Evolutionary conservation across 2,113 vertebrate genomes (phyloP).

Genomic region (Sphaerodactylus townsendi): DNA sequence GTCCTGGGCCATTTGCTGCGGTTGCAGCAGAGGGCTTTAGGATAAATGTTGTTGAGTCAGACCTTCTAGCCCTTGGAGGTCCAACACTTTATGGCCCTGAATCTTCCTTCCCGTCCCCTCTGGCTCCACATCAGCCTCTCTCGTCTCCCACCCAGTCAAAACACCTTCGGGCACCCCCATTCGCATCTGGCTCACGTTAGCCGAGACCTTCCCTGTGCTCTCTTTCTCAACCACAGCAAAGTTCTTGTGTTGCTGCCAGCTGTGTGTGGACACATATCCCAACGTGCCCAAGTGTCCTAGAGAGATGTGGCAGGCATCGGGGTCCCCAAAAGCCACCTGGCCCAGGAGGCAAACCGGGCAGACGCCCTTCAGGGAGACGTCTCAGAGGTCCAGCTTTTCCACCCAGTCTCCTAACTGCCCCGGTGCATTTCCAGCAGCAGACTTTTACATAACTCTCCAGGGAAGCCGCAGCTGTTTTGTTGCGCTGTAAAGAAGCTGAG

Average conservation of each 20-base stretch:
- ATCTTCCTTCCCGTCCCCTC: neutral
- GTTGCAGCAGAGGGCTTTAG: neutral
- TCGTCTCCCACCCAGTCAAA: no score
- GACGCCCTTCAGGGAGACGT: neutral
- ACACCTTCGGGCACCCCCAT: neutral
- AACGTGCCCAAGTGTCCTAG: no score
- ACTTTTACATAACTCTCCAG: slow-evolving; percentile 24
- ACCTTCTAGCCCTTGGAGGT: neutral
- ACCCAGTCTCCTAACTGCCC: neutral
- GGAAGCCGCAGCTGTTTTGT: slow-evolving; percentile 23
- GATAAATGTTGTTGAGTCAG: no score
- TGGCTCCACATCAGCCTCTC: no score
- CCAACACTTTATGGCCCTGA: no score
- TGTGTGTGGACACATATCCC: neutral
- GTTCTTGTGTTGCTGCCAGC: neutral
- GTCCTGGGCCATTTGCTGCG: neutral
- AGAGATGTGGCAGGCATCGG: neutral
- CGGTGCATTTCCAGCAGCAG: neutral
- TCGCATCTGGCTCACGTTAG: no score
- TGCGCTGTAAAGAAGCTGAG: slow-evolving; percentile 27
- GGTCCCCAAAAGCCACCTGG: no score
- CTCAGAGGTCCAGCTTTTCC: neutral
- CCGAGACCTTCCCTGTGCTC: neutral
- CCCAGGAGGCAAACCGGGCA: neutral
- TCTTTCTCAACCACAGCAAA: neutral